A percentile compares a stretch with the other conserved stretches of the same genome.
Evolutionary conservation across 2,888 invertebrate species (phyloP).

Genomic region (Xylota sylvarum): DNA sequence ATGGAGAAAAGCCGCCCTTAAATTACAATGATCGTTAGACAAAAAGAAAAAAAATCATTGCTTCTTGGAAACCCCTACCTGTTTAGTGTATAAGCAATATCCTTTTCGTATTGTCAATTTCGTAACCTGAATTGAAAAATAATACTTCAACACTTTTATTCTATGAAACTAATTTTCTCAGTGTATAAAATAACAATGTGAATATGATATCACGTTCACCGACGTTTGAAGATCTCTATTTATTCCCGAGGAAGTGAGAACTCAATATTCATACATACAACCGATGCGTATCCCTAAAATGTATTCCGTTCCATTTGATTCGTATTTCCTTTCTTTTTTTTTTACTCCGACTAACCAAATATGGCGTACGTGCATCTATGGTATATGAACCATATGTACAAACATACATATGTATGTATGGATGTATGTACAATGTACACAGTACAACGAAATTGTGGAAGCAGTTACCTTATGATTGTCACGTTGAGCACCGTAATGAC

Average conservation of each 20-base stretch:
- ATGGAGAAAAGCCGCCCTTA: too few species aligned
- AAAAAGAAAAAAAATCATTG: too few species aligned
- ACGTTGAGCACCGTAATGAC: conserved; percentile 44
- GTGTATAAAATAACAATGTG: background rate
- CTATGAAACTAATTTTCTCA: conserved; percentile 7
- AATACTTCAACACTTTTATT: background rate
- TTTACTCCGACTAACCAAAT: conserved; percentile 9
- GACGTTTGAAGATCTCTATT: conserved; percentile 1
- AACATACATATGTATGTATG: background rate
- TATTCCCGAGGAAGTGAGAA: background rate
- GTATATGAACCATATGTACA: background rate
- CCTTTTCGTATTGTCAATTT: background rate
- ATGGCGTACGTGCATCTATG: conserved; percentile 31
- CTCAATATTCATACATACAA: conserved; percentile 29
- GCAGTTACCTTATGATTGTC: conserved; percentile 40
- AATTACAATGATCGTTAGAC: too few species aligned
- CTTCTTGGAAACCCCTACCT: too few species aligned
- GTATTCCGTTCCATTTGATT: conserved; percentile 16
- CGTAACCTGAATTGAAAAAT: background rate
- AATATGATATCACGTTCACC: conserved; percentile 19
- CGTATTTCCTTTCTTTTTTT: background rate
- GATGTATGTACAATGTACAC: background rate
- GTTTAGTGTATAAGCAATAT: background rate
- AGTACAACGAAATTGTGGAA: background rate
- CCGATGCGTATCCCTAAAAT: conserved; percentile 2